Evolutionary conservation across 2,113 vertebrate species (phyloP).

Genomic region (Dipodomys merriami): DNA sequence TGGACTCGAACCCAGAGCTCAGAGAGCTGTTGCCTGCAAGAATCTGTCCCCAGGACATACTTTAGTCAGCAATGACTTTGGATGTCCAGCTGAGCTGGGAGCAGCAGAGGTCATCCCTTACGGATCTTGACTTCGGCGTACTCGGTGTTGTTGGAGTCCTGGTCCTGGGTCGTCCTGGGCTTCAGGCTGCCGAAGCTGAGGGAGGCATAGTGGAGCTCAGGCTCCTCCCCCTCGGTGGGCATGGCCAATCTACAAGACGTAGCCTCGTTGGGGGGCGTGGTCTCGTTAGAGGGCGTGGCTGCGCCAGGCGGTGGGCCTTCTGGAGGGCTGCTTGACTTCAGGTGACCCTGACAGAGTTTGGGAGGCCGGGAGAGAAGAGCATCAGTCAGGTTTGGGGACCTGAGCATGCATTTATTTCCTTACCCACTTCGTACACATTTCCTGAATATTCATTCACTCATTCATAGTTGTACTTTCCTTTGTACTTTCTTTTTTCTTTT

Average conservation of each 20-base stretch:
- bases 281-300: fast-evolving
- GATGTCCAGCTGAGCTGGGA: not conserved
- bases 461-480: not conserved
- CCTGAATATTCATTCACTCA: not conserved
- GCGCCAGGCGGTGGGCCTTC: fast-evolving
- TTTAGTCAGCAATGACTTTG: not conserved
- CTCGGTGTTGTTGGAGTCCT: not conserved
- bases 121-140: constrained; percentile 47
- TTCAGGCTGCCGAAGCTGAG: not conserved
- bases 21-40: too few species aligned
- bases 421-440: not conserved
- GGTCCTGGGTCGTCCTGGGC: not conserved
- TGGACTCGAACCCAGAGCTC: not conserved
- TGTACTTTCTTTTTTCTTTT: not conserved
- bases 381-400: not conserved
- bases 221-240: not conserved
- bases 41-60: not conserved
- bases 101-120: fast-evolving
- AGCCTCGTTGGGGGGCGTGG: too few species aligned
- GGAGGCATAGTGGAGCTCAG: constrained; percentile 1
- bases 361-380: not conserved
- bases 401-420: not conserved
- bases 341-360: not conserved
- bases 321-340: not conserved
- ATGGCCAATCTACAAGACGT: too few species aligned